Evolutionary conservation across 2,113 vertebrate species (phyloP).

Genomic region (Phrynosoma blainvillii): DNA sequence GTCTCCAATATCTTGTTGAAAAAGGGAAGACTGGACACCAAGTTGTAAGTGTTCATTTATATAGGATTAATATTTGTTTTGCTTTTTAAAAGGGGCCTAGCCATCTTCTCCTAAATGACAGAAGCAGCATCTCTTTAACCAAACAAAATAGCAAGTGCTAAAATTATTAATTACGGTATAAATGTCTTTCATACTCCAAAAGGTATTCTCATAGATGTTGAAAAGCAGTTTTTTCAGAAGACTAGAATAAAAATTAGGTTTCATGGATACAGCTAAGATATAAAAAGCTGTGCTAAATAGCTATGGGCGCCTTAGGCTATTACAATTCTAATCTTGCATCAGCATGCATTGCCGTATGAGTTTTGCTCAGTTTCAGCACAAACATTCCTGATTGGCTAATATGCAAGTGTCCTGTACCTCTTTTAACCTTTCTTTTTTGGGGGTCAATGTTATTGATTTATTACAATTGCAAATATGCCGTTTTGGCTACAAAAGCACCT

Average conservation of each 20-base stretch:
- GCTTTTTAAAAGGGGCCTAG: no score
- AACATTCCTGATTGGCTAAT: background rate
- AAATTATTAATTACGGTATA: background rate
- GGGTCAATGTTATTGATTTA: background rate
- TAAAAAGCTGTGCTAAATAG: background rate
- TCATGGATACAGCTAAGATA: background rate
- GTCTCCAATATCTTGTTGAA: no score
- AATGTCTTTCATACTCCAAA: background rate
- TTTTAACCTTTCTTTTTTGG: background rate
- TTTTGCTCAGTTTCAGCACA: background rate
- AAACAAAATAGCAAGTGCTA: background rate
- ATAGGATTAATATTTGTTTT: no score
- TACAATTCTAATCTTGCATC: background rate
- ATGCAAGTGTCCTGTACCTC: background rate
- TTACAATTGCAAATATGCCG: slow-evolving; percentile 7
- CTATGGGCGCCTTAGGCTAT: background rate
- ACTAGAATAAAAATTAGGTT: background rate
- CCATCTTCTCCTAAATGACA: no score
- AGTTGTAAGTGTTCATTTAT: no score
- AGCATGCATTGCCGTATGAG: background rate
- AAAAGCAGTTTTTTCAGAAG: background rate
- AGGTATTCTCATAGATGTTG: background rate
- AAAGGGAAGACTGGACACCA: no score
- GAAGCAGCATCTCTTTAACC: background rate
- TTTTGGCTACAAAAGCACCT: background rate